Conservation (phyloP, 2,888 invertebrate species). For the Acleris emargana region DNA sequence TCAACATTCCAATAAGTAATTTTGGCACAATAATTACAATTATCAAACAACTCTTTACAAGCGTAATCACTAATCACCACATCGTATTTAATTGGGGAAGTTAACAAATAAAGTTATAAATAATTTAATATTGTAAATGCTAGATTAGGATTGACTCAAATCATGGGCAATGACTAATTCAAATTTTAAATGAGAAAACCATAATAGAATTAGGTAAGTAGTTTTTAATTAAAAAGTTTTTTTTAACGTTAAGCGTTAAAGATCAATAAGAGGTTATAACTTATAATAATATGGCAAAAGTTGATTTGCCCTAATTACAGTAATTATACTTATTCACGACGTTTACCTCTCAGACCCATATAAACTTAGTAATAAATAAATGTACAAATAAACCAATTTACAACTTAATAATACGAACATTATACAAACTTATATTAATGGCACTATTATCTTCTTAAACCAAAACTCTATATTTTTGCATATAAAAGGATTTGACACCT, state of each 20-base stretch:
- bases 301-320: slow-evolving; percentile 23
- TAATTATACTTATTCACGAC: slow-evolving; percentile 34
- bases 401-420: slow-evolving; percentile 47
- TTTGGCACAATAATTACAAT: slow-evolving; percentile 52
- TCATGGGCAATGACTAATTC: too few species aligned
- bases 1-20: slow-evolving; percentile 44
- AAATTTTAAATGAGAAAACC: too few species aligned
- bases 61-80: background rate
- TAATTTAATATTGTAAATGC: too few species aligned
- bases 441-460: slow-evolving; percentile 40
- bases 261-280: background rate
- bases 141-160: too few species aligned
- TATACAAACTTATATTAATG: slow-evolving; percentile 51
- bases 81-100: background rate
- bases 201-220: too few species aligned
- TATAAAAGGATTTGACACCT: too few species aligned
- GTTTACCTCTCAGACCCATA: slow-evolving; percentile 38
- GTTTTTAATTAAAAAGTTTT: too few species aligned
- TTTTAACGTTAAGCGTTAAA: too few species aligned
- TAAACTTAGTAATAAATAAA: slow-evolving; percentile 67
- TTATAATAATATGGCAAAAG: background rate
- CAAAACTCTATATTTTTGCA: too few species aligned
- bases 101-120: background rate
- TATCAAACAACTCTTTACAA: slow-evolving; percentile 11
- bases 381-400: slow-evolving; percentile 55